Evolutionary conservation across 2,113 vertebrate genomes (phyloP).

Genomic region (Neoarius graeffei): DNA sequence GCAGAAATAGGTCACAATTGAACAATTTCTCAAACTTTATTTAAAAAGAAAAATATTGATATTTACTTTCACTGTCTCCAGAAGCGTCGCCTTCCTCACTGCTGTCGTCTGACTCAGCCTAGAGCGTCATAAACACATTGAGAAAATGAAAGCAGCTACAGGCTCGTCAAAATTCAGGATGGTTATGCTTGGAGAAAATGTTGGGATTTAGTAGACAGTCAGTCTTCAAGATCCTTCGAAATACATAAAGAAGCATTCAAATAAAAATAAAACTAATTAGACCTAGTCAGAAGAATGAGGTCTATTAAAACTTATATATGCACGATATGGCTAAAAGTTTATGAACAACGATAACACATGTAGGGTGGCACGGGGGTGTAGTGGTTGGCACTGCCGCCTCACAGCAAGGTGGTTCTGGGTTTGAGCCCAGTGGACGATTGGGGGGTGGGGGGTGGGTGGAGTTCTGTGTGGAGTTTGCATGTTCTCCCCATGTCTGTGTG

Average conservation of each 20-base stretch:
- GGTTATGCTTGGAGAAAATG: not conserved
- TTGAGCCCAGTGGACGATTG: too few species aligned
- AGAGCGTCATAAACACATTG: not conserved
- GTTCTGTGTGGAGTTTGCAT: too few species aligned
- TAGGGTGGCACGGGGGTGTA: too few species aligned
- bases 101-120: slow-evolving; percentile 76
- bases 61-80: slow-evolving; percentile 79
- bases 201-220: not conserved
- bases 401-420: too few species aligned
- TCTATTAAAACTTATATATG: not conserved
- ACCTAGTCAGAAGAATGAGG: not conserved
- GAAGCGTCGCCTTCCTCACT: slow-evolving; percentile 72
- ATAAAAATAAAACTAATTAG: not conserved
- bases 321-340: too few species aligned
- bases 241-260: not conserved
- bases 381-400: too few species aligned
- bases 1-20: too few species aligned
- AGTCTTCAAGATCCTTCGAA: not conserved
- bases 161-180: not conserved
- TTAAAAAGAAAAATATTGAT: not conserved
- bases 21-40: not conserved
- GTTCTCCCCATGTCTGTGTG: too few species aligned
- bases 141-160: not conserved
- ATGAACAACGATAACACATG: too few species aligned
- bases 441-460: too few species aligned